A percentile compares a stretch with the other conserved stretches of the same genome.
Conservation (phyloP, 2,113 vertebrate species). For the Stegostoma tigrinum region DNA sequence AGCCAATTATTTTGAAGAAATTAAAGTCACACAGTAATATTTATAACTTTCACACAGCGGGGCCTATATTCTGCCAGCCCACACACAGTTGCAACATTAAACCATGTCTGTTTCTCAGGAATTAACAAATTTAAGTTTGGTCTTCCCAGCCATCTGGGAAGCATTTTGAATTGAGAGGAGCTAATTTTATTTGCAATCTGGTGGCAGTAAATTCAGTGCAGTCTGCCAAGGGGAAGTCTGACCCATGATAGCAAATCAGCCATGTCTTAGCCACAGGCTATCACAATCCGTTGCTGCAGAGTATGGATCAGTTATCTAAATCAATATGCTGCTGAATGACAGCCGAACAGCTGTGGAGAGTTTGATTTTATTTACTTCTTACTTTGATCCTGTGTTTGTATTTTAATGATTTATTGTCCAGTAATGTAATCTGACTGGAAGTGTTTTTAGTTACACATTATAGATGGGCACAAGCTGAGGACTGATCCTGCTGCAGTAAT, state of each 20-base stretch:
- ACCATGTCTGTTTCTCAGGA: not conserved
- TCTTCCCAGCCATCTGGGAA: not conserved
- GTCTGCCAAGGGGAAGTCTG: not conserved
- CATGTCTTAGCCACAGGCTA: not conserved
- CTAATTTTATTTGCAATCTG: not conserved
- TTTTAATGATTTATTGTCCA: not conserved
- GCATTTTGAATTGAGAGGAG: not conserved
- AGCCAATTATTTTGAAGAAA: not conserved
- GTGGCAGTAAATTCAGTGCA: slow-evolving; percentile 22
- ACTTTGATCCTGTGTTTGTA: not conserved
- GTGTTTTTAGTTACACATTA: slow-evolving; percentile 75
- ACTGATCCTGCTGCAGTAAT: slow-evolving; percentile 81
- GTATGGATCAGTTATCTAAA: not conserved
- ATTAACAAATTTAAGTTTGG: not conserved
- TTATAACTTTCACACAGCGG: not conserved
- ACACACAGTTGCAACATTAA: not conserved
- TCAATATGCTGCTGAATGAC: not conserved
- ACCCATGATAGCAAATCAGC: not conserved
- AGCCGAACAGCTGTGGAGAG: not conserved
- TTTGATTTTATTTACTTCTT: not conserved
- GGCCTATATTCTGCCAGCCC: not conserved
- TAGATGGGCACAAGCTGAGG: slow-evolving; percentile 90
- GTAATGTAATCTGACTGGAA: slow-evolving; percentile 16
- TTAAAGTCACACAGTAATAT: not conserved
- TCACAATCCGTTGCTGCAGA: not conserved